Evolutionary conservation across 2,888 invertebrate genomes (phyloP).

Genomic region (Habrosyne pyritoides): DNA sequence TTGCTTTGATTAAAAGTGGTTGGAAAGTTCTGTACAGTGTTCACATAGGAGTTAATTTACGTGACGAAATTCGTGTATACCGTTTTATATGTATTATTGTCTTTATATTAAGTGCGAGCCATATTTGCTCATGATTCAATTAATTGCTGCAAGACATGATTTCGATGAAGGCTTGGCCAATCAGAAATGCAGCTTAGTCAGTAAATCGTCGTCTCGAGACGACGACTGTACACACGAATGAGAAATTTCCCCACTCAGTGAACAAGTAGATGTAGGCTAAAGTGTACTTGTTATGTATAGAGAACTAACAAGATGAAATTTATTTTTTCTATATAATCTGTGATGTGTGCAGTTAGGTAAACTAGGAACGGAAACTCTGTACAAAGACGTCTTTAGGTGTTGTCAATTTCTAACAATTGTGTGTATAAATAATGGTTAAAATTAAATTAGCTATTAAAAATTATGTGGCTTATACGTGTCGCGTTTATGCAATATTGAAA

Average conservation of each 20-base stretch:
- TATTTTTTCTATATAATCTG: constrained; percentile 76
- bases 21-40: constrained; percentile 11
- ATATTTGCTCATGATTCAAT: constrained; percentile 3
- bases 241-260: constrained; percentile 29
- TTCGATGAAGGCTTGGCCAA: background rate
- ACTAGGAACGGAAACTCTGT: constrained; percentile 64
- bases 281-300: constrained; percentile 73
- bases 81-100: constrained; percentile 10
- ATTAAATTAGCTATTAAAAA: constrained; percentile 52
- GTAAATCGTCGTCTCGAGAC: background rate
- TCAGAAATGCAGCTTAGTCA: background rate
- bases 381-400: constrained; percentile 70
- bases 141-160: background rate
- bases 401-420: constrained; percentile 71
- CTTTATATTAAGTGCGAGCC: background rate
- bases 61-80: constrained; percentile 18
- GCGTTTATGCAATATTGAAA: constrained; percentile 57
- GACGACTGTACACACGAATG: background rate
- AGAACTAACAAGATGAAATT: constrained; percentile 57
- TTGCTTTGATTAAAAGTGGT: constrained; percentile 32
- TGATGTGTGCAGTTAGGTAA: constrained; percentile 66
- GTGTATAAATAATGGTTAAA: constrained; percentile 42
- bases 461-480: constrained; percentile 71
- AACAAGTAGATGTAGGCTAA: constrained; percentile 54
- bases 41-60: constrained; percentile 10